phyloP scores from a whole-genome alignment of 1,140 invertebrate genomes.

The Pectinophora gossypiella region DNA sequence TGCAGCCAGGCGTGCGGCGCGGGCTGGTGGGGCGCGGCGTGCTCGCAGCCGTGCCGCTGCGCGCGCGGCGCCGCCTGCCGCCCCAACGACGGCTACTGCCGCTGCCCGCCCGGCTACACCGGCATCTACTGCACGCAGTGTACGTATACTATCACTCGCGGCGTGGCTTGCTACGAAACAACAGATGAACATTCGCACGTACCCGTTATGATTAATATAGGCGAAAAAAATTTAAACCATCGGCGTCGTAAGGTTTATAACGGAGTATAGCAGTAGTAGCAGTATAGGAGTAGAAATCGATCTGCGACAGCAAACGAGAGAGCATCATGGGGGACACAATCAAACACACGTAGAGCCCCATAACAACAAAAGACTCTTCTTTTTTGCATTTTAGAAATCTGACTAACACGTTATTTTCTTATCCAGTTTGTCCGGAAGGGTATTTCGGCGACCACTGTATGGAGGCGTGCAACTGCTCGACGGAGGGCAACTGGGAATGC shows the following conservation, averaged over 20 bases:
- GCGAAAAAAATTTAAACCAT: too few relatives aligned
- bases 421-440: slow-evolving; percentile 89
- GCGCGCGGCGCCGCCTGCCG: slow-evolving; percentile 86
- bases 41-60: slow-evolving; percentile 91
- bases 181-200: neutral
- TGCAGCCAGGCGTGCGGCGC: slow-evolving; percentile 88
- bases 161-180: too few relatives aligned
- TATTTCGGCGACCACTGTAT: slow-evolving; percentile 94
- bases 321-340: too few relatives aligned
- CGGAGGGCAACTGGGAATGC: slow-evolving; percentile 85
- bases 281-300: too few relatives aligned
- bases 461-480: slow-evolving; percentile 85
- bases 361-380: too few relatives aligned
- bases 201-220: too few relatives aligned
- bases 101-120: slow-evolving; percentile 87
- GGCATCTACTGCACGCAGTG: slow-evolving; percentile 87
- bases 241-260: neutral
- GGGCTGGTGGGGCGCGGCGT: slow-evolving; percentile 92
- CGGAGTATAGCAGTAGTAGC: neutral
- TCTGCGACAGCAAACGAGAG: too few relatives aligned
- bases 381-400: too few relatives aligned
- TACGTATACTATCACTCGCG: slow-evolving; percentile 36
- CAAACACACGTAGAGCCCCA: too few relatives aligned
- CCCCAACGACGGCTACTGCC: slow-evolving; percentile 87
- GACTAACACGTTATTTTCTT: too few relatives aligned